A percentile compares a stretch with the other conserved stretches of the same genome.
These are phyloP conservation scores for Poecilia latipinna DNA, from an alignment of 2,113 vertebrate genomes.

Conservation along the genomic window DNA sequence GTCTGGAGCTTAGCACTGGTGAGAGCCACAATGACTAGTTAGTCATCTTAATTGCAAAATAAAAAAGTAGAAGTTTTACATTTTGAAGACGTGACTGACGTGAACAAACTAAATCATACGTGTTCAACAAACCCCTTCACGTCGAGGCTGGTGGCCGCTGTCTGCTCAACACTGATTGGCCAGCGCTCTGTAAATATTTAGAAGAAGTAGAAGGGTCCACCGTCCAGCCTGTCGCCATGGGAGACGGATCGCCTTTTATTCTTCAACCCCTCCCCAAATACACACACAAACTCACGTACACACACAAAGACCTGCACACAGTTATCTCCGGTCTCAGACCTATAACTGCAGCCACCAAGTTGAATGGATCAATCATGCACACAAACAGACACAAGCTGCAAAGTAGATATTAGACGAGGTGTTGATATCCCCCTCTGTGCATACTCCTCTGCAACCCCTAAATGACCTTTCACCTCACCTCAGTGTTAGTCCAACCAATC, in stretches of 20 bases:
- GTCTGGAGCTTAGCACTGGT: neutral
- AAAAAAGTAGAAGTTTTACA: constrained; percentile 14
- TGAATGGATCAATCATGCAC: constrained; percentile 70
- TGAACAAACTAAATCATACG: constrained; percentile 26
- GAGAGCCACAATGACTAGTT: neutral
- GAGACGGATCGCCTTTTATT: constrained; percentile 73
- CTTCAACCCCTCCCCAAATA: constrained; percentile 55
- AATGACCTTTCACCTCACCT: constrained; percentile 64
- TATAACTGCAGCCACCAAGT: constrained; percentile 43
- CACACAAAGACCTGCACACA: constrained; percentile 27
- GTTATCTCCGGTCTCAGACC: constrained; percentile 50
- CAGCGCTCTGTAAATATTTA: constrained; percentile 77
- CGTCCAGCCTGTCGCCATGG: constrained; percentile 70
- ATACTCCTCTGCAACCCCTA: constrained; percentile 42
- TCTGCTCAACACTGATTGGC: constrained; percentile 58
- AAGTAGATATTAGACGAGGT: constrained; percentile 64
- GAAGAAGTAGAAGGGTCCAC: constrained; percentile 74
- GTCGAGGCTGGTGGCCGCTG: constrained; percentile 47
- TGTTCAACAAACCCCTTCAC: constrained; percentile 42
- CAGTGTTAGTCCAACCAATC: constrained; percentile 61
- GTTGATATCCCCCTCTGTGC: constrained; percentile 59
- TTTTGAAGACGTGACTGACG: neutral
- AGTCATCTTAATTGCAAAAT: constrained; percentile 35
- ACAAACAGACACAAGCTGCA: constrained; percentile 27
- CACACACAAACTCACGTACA: neutral